These are phyloP conservation scores for Mesochorus sp. DNA, from an alignment of 2,888 invertebrate genomes.

Conservation along the genomic window DNA sequence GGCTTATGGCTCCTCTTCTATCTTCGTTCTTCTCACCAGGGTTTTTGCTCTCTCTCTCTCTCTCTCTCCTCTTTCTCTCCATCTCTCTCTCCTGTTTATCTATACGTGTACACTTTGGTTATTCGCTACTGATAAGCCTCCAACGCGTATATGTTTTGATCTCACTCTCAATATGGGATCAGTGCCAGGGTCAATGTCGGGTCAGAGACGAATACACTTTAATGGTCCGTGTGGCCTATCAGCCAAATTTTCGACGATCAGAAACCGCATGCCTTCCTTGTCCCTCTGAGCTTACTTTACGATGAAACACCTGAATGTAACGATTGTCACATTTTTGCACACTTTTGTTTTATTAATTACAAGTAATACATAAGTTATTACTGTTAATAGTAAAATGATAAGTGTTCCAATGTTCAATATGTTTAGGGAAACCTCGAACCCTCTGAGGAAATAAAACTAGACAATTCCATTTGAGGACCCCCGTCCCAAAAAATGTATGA, in stretches of 20 bases:
- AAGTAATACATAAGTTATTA: no score
- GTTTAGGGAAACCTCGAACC: background rate
- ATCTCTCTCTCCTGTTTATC: conserved; percentile 1
- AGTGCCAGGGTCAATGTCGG: conserved; percentile 81
- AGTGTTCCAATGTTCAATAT: background rate
- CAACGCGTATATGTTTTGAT: conserved; percentile 16
- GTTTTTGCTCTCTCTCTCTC: conserved; percentile 28
- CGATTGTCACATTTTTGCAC: no score
- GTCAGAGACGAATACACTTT: conserved; percentile 53
- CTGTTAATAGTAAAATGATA: no score
- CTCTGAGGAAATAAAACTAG: no score
- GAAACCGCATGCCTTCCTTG: no score
- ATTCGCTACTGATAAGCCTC: conserved; percentile 10
- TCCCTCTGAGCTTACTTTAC: no score
- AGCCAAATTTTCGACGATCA: conserved; percentile 26
- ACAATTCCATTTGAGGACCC: no score
- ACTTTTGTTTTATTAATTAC: no score
- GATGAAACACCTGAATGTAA: no score
- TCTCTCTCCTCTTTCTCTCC: conserved; percentile 24
- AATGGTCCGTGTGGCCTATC: conserved; percentile 1
- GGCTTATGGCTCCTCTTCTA: conserved; percentile 40
- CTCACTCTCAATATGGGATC: conserved; percentile 69
- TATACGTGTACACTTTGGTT: conserved; percentile 12
- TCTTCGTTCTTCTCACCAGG: conserved; percentile 8
- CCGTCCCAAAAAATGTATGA: no score